Evolutionary conservation across 2,113 vertebrate species (phyloP).

Genomic region (Mustela nigripes): DNA sequence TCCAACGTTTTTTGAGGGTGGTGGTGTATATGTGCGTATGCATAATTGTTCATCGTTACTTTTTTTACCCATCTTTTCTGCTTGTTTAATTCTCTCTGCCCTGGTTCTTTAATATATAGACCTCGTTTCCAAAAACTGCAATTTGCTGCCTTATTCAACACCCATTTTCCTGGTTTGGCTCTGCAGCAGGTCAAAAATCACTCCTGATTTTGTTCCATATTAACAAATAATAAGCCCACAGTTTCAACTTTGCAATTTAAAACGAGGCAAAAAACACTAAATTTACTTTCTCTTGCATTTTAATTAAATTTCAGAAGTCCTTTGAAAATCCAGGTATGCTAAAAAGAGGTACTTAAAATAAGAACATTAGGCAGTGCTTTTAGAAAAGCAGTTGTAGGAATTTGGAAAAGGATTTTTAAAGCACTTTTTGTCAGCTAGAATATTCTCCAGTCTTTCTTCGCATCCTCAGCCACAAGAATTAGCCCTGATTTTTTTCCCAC

Average conservation of each 20-base stretch:
- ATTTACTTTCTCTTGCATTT: conserved; percentile 51
- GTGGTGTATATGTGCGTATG: neutral
- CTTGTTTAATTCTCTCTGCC: conserved; percentile 47
- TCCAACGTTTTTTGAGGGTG: neutral
- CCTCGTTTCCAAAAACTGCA: neutral
- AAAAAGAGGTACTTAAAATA: conserved; percentile 43
- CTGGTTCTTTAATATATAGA: conserved; percentile 61
- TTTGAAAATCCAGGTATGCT: conserved; percentile 41
- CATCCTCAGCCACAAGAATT: conserved; percentile 20
- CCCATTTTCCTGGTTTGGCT: neutral
- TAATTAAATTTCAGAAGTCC: conserved; percentile 62
- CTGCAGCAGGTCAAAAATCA: neutral
- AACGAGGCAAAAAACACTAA: neutral
- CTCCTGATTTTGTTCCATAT: conserved; percentile 46
- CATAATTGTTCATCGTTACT: conserved; percentile 34
- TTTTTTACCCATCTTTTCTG: conserved; percentile 59
- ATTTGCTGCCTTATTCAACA: conserved; percentile 26
- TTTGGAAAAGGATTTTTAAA: conserved; percentile 42
- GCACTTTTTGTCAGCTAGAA: conserved; percentile 43
- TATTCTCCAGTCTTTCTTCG: conserved; percentile 15
- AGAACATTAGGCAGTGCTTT: conserved; percentile 13
- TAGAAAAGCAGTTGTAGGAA: neutral
- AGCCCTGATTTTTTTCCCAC: conserved; percentile 44
- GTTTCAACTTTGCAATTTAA: conserved; percentile 57
- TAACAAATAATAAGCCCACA: conserved; percentile 49